These are phyloP conservation scores for Atherix ibis DNA, from an alignment of 2,888 invertebrate genomes.

Conservation along the genomic window DNA sequence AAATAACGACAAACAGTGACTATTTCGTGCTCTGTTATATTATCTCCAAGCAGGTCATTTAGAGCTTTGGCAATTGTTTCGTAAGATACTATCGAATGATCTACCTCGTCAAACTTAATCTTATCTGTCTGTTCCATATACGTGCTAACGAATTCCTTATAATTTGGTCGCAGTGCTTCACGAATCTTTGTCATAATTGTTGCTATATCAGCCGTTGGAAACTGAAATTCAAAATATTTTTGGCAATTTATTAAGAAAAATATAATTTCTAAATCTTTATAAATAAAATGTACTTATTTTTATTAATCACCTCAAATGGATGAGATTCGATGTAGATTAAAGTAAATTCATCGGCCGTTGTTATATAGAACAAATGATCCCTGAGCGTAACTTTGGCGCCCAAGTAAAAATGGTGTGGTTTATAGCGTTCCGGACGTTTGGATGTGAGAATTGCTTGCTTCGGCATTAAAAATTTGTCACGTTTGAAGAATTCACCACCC, in stretches of 20 bases:
- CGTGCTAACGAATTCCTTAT: slow-evolving; percentile 59
- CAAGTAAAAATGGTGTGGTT: slow-evolving; percentile 67
- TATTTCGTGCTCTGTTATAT: slow-evolving; percentile 67
- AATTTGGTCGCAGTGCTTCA: slow-evolving; percentile 47
- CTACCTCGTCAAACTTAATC: slow-evolving; percentile 13
- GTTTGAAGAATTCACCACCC: slow-evolving; percentile 50
- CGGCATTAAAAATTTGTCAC: slow-evolving; percentile 54
- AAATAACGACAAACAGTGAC: slow-evolving; percentile 58
- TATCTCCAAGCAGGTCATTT: slow-evolving; percentile 46
- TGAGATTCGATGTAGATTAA: slow-evolving; percentile 74
- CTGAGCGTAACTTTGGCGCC: slow-evolving; percentile 65
- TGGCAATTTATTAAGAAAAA: neutral
- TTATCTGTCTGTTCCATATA: slow-evolving; percentile 35
- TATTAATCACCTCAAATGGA: slow-evolving; percentile 42
- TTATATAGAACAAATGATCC: slow-evolving; percentile 60
- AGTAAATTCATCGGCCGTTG: slow-evolving; percentile 74
- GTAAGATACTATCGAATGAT: slow-evolving; percentile 17
- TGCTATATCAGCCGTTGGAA: slow-evolving; percentile 54
- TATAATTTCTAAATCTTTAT: neutral
- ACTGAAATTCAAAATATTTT: slow-evolving; percentile 32
- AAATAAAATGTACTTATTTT: neutral
- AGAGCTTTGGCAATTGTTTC: slow-evolving; percentile 40
- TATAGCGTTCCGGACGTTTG: slow-evolving; percentile 57
- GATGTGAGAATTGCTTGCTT: slow-evolving; percentile 54
- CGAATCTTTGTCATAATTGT: slow-evolving; percentile 59